A percentile compares a stretch with the other conserved stretches of the same genome.
phyloP scores from a whole-genome alignment of 2,113 vertebrate genomes.

The Zingel zingel region DNA sequence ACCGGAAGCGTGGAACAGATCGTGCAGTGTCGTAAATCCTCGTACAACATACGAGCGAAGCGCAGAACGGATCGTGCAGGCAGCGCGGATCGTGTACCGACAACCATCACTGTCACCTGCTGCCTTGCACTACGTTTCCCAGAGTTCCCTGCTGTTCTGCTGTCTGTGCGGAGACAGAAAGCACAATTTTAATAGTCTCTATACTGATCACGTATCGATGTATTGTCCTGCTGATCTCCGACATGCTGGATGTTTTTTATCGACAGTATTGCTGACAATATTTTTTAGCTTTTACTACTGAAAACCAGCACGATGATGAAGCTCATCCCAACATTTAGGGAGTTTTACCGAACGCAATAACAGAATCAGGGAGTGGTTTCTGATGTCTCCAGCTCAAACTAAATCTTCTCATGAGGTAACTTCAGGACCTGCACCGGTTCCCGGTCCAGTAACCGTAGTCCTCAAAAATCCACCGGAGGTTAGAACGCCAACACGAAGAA shows the following conservation, averaged over 20 bases:
- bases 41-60: too few species aligned
- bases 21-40: too few species aligned
- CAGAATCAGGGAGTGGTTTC: slow-evolving; percentile 51
- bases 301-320: slow-evolving; percentile 40
- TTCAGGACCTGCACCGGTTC: neutral
- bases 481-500: too few species aligned
- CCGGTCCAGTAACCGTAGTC: neutral
- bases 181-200: slow-evolving; percentile 58
- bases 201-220: slow-evolving; percentile 22
- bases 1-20: too few species aligned
- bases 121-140: slow-evolving; percentile 75
- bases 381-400: neutral
- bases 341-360: slow-evolving; percentile 39
- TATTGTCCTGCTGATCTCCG: slow-evolving; percentile 38
- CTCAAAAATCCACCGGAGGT: too few species aligned
- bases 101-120: slow-evolving; percentile 12
- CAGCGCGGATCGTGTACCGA: too few species aligned
- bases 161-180: slow-evolving; percentile 49
- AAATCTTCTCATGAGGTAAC: neutral
- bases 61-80: too few species aligned
- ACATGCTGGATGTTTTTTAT: slow-evolving; percentile 39
- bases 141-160: slow-evolving; percentile 47
- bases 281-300: slow-evolving; percentile 48
- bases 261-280: neutral
- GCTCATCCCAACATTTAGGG: neutral